phyloP scores from a whole-genome alignment of 2,888 invertebrate genomes.

The Omphaloscelis lunosa region DNA sequence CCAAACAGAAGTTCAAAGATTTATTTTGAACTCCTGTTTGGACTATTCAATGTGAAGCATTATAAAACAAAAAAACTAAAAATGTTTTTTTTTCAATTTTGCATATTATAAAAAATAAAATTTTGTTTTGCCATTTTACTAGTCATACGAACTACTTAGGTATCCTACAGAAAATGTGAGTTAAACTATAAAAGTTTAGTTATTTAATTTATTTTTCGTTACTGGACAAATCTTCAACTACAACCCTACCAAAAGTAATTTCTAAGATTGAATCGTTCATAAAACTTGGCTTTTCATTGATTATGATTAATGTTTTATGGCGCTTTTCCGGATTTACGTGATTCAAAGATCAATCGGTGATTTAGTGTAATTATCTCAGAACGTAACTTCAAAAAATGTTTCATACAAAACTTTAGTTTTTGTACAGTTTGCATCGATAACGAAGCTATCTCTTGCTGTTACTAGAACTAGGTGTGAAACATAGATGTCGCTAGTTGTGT shows the following conservation, averaged over 20 bases:
- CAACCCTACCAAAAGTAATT: constrained; percentile 14
- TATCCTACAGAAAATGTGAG: background rate
- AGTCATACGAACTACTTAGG: background rate
- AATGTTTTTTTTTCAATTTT: too few relatives aligned
- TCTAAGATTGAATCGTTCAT: constrained; percentile 8
- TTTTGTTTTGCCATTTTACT: background rate
- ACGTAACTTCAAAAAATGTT: background rate
- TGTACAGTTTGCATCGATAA: background rate
- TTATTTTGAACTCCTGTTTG: background rate
- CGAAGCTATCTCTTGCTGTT: constrained; percentile 2
- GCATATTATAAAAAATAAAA: background rate
- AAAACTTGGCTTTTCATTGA: constrained; percentile 7
- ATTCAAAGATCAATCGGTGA: background rate
- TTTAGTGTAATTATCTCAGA: background rate
- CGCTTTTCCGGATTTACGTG: background rate
- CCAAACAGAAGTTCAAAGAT: background rate
- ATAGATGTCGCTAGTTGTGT: constrained; percentile 49
- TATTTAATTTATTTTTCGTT: background rate
- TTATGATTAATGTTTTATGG: constrained; percentile 9
- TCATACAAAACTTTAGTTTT: background rate
- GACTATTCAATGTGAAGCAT: too few relatives aligned
- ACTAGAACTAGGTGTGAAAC: constrained; percentile 17
- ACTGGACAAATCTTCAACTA: too few relatives aligned
- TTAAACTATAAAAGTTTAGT: background rate
- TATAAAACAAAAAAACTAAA: too few relatives aligned